Evolutionary conservation across 30 jellyfish, hydroid and myxozoan species (phyloP).

Genomic region (Aurelia sp.): DNA sequence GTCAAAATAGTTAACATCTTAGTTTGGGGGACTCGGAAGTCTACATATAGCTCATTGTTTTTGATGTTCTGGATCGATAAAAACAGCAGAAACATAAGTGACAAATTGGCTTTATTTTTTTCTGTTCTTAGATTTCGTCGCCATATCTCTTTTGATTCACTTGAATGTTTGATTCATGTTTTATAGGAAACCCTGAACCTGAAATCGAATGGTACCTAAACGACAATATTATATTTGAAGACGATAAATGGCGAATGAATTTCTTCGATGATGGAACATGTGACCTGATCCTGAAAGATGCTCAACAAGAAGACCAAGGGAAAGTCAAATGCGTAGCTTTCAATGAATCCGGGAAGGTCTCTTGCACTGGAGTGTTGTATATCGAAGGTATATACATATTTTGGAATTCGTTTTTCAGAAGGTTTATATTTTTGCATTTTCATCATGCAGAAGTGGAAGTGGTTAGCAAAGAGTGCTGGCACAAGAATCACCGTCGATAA

Average conservation of each 20-base stretch:
- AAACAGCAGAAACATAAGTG: no score
- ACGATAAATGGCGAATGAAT: slow-evolving; percentile 63
- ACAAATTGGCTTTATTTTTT: no score
- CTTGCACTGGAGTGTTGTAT: slow-evolving; percentile 75
- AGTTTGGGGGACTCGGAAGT: no score
- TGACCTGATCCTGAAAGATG: slow-evolving; percentile 73
- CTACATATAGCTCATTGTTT: no score
- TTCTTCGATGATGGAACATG: slow-evolving; percentile 81
- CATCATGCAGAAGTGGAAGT: no score
- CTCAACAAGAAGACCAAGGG: slow-evolving; percentile 75
- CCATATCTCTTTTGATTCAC: neutral
- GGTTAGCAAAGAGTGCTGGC: no score
- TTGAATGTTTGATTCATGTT: neutral
- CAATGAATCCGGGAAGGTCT: slow-evolving; percentile 76
- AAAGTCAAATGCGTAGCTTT: slow-evolving; percentile 83
- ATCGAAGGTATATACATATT: slow-evolving; percentile 71
- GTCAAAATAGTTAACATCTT: no score
- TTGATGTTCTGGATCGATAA: no score
- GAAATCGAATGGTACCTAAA: slow-evolving; percentile 81
- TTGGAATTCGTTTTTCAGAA: no score
- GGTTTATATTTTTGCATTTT: no score
- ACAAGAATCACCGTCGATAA: no score
- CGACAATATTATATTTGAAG: slow-evolving; percentile 57
- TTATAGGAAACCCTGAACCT: slow-evolving; percentile 72
- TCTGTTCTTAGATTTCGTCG: no score